Percentiles rank a stretch among this genome's conserved stretches.
These are phyloP conservation scores for Leguminivora glycinivorella DNA, from an alignment of 1,140 invertebrate genomes.

Conservation along the genomic window DNA sequence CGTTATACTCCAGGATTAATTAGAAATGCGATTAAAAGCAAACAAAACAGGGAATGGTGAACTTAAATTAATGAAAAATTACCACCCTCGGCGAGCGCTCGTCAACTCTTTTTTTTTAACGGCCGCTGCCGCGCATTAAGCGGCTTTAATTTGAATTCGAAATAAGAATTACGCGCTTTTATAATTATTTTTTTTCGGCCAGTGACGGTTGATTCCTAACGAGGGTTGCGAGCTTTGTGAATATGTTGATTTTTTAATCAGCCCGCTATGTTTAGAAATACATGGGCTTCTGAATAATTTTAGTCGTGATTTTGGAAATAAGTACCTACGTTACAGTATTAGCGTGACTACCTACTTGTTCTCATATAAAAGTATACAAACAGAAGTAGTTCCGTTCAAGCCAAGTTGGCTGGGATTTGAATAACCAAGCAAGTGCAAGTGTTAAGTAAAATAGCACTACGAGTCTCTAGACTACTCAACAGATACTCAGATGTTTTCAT, in stretches of 20 bases:
- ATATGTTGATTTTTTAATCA: conserved; percentile 29
- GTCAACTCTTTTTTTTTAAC: conserved; percentile 77
- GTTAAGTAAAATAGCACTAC: no score
- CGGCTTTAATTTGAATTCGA: conserved; percentile 79
- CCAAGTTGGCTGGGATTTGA: no score
- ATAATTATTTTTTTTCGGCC: conserved; percentile 76
- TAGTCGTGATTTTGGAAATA: neutral
- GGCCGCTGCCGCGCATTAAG: conserved; percentile 78
- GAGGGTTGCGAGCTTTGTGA: conserved; percentile 39
- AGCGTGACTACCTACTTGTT: no score
- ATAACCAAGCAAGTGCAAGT: no score
- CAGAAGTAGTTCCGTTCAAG: no score
- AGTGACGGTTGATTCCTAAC: conserved; percentile 63
- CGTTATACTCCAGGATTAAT: conserved; percentile 79
- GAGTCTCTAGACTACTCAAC: no score
- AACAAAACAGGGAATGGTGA: conserved; percentile 79
- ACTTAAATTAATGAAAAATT: conserved; percentile 80
- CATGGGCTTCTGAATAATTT: neutral
- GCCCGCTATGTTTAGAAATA: conserved; percentile 5
- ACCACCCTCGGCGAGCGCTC: conserved; percentile 76
- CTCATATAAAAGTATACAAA: neutral
- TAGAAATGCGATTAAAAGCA: conserved; percentile 80
- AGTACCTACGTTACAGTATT: no score
- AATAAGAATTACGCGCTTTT: conserved; percentile 79
- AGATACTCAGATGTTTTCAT: no score